Base-by-base conservation (phyloP, 35 echinoderm and acorn worm species). In the Apostichopus parvimensis region DNA sequence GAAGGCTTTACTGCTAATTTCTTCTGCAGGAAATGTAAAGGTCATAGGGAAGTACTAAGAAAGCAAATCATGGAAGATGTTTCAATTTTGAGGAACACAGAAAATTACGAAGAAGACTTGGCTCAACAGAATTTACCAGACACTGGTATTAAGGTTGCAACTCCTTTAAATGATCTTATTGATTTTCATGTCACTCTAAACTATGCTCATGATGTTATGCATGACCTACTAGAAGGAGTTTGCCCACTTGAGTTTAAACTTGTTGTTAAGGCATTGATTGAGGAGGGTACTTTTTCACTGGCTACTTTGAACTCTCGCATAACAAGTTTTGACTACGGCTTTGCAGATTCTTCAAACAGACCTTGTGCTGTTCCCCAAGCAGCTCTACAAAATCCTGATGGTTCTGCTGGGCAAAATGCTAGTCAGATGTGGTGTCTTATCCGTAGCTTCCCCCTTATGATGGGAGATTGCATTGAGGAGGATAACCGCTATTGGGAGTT, bases 301-400 rank as follows among this genome's bases (percentile, higher is more conserved):
- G 91, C 54, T 18, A 81, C 78, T 64, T 83, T 92, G 28, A 92
- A 92, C 64, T 55, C 55, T 17, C 21, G 94, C n/a, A 95, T 92
- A 24, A 92, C 94, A 58, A 95, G 94, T 61, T 95, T 80, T 92
- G 85, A 95, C 77, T 95, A 95, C 89, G 94, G 94, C 21, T 92
- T 92, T 34, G 34, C 73, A 64, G 94, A 95, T 75, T 55, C 55
- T 34, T 58, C 11, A 57, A 95, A 95, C 45, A 95, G 68, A 55
- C 94, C 84, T 8, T 82, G 75, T 87, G 62, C 4, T 12, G 70
- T 86, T 15, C 62, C 86, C 3, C 24, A 73, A 20, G 20, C 64
- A 78, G 53, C 73, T 4, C 73, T 95, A 3, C 90, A 55, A 26
- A 88, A 92, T 53, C 91, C 91, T 62, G 94, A 95, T 95, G 91